Percentiles rank a stretch among this genome's conserved stretches.
Conservation (phyloP, 1,140 invertebrate genomes). For the Acarapis woodi region DNA sequence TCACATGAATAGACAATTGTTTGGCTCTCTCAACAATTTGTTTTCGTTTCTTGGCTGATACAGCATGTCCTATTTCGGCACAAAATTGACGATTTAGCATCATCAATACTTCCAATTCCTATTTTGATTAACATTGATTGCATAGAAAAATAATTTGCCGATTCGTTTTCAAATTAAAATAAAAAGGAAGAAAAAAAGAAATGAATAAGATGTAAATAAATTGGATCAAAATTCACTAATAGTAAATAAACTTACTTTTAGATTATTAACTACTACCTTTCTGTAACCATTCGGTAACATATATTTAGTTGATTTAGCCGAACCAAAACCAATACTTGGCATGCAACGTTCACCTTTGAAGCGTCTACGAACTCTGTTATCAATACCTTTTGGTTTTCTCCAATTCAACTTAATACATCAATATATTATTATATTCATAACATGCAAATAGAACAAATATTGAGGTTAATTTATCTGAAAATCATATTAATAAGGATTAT, state of each 20-base stretch:
- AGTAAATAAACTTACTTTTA: constrained; percentile 29
- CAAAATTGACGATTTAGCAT: constrained; percentile 96
- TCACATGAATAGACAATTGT: constrained; percentile 75
- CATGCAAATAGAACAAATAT: not conserved
- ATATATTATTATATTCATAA: constrained; percentile 7
- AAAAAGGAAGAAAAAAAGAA: constrained; percentile 4
- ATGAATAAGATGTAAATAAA: not conserved
- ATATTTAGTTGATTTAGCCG: constrained; percentile 68
- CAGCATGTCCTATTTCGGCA: constrained; percentile 84
- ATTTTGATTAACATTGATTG: constrained; percentile 6
- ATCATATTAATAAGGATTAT: too few relatives aligned
- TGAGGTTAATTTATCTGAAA: too few relatives aligned
- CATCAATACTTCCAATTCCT: constrained; percentile 92
- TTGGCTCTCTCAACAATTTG: constrained; percentile 81
- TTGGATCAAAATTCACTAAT: constrained; percentile 1
- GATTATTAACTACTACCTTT: constrained; percentile 61
- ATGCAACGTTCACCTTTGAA: constrained; percentile 97
- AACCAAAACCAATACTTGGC: constrained; percentile 98
- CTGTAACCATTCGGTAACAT: constrained; percentile 91
- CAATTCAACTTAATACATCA: constrained; percentile 35
- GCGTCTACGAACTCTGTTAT: constrained; percentile 87
- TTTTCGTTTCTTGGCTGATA: constrained; percentile 86
- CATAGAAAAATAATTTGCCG: not conserved
- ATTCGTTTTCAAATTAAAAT: not conserved
- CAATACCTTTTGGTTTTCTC: constrained; percentile 93